Evolutionary conservation across 92 coral and sea anemone genomes (phyloP), one percentile per base, ranked within the genome.

Genomic region (Porites rus): DNA sequence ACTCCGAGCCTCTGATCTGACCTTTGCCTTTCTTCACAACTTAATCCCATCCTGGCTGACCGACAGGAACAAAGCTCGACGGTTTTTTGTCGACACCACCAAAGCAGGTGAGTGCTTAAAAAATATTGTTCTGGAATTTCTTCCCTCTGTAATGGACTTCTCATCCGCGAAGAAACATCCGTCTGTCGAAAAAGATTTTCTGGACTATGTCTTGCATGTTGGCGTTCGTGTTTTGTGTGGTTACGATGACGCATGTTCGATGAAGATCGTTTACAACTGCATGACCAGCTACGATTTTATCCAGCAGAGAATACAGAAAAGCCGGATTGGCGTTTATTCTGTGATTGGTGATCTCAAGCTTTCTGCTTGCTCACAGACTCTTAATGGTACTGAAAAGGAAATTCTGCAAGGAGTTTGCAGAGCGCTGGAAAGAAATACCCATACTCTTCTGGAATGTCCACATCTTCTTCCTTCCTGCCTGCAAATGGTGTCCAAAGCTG

Each of bases 201-300:
- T 51, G 54, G 77, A 87, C 22, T 78, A 61, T 17, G 38, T 59
- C 18, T 19, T 22, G 61, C 31, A 66, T 71, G 16, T 60, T 7
- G 77, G 72, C 7, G 62, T 79, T 21, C 83, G 63, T n/a, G 0
- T 79, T 24, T 65, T 79, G 51, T 20, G 74, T 51, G 1, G 0
- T 1, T 79, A 7, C 74, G 74, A 50, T n/a, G 63, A 65, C 21
- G 21, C 0, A 59, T 74, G 22, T 52, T 46, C 74, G 12, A 3
- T 22, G 74, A 21, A 58, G 8, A 59, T 50, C 16, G 80, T 63
- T 79, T 63, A 21, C 79, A 65, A 61, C 20, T 79, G 67, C 43
- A 72, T 87, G 65, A 87, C 90, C 17, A 71, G 51, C 50, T 87
- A 59, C 72, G 75, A 72, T 8, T 87, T 50, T 50, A 46, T 79